Percentiles rank a stretch among this genome's conserved stretches.
phyloP scores from a whole-genome alignment of 2,888 invertebrate genomes.

The Acanthoscelides obtectus region DNA sequence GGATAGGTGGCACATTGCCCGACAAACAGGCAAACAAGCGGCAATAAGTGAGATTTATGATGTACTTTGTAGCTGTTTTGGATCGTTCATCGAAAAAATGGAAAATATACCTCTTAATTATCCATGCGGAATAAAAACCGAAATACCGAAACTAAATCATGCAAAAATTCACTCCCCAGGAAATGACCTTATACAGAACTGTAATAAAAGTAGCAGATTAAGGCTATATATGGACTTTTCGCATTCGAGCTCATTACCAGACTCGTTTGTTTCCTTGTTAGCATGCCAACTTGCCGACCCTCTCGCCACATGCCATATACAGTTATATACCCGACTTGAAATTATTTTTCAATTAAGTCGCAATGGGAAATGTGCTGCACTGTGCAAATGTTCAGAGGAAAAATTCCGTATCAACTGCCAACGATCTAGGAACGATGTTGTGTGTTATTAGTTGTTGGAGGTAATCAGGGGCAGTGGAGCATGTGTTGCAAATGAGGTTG shows the following conservation, averaged over 20 bases:
- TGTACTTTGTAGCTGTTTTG: no score
- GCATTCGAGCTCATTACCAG: background rate
- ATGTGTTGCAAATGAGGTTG: background rate
- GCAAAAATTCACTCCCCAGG: no score
- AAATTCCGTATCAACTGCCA: background rate
- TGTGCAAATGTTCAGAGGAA: background rate
- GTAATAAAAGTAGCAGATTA: background rate
- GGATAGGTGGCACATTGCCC: no score
- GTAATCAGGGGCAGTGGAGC: background rate
- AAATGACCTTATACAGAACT: no score
- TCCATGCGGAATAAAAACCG: no score
- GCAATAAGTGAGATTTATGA: no score
- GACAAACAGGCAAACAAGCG: no score
- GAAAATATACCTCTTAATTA: no score
- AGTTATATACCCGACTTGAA: background rate
- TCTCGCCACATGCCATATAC: background rate
- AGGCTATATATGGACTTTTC: background rate
- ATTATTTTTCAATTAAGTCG: background rate
- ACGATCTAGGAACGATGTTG: background rate
- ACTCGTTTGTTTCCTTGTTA: background rate
- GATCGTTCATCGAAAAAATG: no score
- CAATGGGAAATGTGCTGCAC: background rate
- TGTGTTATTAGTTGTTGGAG: background rate
- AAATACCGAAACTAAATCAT: no score
- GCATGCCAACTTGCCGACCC: background rate